phyloP scores from a whole-genome alignment of 2,797 vertebrate species.

The Fratercula arctica region DNA sequence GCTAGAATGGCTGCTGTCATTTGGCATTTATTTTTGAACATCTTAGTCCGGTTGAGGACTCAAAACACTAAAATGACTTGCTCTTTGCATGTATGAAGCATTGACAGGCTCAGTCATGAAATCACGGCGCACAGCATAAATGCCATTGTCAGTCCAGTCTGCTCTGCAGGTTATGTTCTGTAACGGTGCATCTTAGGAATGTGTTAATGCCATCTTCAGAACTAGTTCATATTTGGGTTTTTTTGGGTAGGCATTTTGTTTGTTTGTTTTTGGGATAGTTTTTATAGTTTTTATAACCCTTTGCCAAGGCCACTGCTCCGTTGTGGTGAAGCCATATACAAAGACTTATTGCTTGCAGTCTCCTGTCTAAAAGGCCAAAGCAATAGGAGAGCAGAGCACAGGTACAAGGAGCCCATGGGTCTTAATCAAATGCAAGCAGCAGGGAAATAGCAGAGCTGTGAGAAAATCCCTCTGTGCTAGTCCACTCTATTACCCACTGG shows the following conservation, averaged over 20 bases:
- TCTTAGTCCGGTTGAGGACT: background rate
- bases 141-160: background rate
- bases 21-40: slow-evolving; percentile 7
- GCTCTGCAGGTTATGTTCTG: background rate
- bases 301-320: accelerated
- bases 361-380: background rate
- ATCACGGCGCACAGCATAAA: background rate
- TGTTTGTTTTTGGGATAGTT: background rate
- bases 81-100: background rate
- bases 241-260: background rate
- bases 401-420: background rate
- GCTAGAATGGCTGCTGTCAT: background rate
- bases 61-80: background rate
- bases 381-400: background rate
- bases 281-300: background rate
- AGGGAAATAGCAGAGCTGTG: background rate
- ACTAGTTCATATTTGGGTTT: accelerated
- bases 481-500: background rate
- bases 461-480: background rate
- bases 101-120: background rate
- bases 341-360: background rate
- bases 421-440: background rate
- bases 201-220: background rate
- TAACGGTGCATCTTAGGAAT: background rate
- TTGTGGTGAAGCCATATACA: background rate